Base-by-base conservation (phyloP, 2,113 vertebrate species). In the Thalassarche chlororhynchos region DNA sequence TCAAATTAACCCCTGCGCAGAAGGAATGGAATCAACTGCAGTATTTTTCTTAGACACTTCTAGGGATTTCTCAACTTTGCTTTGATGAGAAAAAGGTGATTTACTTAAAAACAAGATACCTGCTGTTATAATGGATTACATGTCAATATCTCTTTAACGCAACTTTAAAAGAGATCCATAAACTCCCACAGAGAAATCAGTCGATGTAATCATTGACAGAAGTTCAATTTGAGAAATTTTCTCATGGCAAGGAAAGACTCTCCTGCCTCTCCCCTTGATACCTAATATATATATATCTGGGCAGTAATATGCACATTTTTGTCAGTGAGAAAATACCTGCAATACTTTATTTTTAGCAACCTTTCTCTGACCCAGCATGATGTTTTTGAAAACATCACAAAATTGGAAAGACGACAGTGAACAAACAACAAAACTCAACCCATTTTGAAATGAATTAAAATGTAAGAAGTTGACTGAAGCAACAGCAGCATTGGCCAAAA, bases 331-430 rank as follows among this genome's bases (percentile, higher is more conserved):
- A 89, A 84, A 78, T 25, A 70, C 15, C 34, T 32, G n/a, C 17
- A 40, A 46, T 6, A 17, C 38, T 68, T 87, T 25, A 40, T 62
- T 76, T 71, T 81, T 51, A 93, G 55, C 36, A 61, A 38, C 36
- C 9, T 84, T 80, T 74, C 70, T 21, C 29, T 44, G 17, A 51
- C 85, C 32, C 57, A 82, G 85, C 85, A 36, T 10, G 32, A 20
- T 18, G 28, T 25, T 83, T 95, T 79, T 85, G 34, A 95, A 96
- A 96, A 87, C 28, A 87, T 44, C 87, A 65, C 25, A 89, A 93
- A 90, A 47, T 34, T 12, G 3, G 38, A 93, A 46, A 70, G 42
- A 51, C 6, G 13, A 20, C 52, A 64, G 26, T 18, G 52, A 66
- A 42, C 16, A 32, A 69, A 28, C 40, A 72, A 24, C 18, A 51